Base-by-base conservation (phyloP, 2,797 vertebrate genomes). In the Cynodonichthys magdalenae region DNA sequence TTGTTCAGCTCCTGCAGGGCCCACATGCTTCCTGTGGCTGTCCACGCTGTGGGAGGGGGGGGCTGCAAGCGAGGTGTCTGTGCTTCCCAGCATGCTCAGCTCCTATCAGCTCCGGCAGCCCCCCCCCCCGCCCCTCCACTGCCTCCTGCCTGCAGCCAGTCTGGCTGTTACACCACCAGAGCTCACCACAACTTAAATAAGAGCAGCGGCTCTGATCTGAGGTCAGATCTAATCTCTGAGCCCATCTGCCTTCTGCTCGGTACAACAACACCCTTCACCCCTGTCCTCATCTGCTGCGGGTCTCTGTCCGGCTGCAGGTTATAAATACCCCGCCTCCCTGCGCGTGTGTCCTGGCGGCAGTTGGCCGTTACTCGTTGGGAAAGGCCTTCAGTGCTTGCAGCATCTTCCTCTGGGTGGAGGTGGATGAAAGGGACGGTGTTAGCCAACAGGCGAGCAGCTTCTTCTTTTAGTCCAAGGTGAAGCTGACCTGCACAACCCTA, bases 151-250 rank as follows among this genome's bases (percentile, higher is more conserved):
- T 7, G 1, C 63, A 65, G 50, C 66, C 49, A 53, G 90, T 82
- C 85, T 75, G 91, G 90, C 93, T 95, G 86, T 93, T 93, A 87
- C 87, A 88, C 84, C 90, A 77, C 71, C 70, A 87, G 31, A 78
- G 84, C 80, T 49, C 63, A 86, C 74, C 66, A 75, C 83, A 80
- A 73, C 77, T 79, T 85, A 87, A 90, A 82, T 85, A 92, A 89
- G 67, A 89, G 74, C 56, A 20, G 67, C 45, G 31, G 62, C 73
- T 67, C 68, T 72, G 87, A 88, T 75, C 83, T 78, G 80, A 84
- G 84, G 69, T 80, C 74, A 77, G 69, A 83, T 85, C 84, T 85
- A 86, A 89, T 91, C 90, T 88, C 17, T 66, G 52, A 59, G 71
- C 63, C 53, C 84, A 89, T 90, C 89, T 88, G 86, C 71, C 61